Conservation (phyloP, 2,888 invertebrate species). For the Acleris holmiana region DNA sequence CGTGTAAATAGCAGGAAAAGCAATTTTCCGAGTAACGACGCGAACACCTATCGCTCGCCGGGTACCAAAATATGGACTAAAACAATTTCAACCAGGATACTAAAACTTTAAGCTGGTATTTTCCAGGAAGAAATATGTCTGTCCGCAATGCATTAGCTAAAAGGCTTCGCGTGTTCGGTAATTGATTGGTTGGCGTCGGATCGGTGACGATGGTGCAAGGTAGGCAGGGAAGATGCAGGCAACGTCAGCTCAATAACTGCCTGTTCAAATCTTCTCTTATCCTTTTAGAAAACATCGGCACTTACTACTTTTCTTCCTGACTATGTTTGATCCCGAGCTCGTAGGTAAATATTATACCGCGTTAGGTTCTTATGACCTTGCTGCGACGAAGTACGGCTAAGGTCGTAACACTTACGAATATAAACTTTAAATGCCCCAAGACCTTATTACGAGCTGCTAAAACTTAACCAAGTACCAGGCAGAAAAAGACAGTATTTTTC, state of each 20-base stretch:
- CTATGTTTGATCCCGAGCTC: too few species aligned
- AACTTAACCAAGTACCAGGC: too few species aligned
- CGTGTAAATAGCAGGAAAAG: neutral
- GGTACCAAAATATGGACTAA: constrained; percentile 10
- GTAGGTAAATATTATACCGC: too few species aligned
- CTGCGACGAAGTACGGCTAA: too few species aligned
- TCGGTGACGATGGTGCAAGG: constrained; percentile 46
- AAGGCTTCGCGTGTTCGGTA: constrained; percentile 69
- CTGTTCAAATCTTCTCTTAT: too few species aligned
- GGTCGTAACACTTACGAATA: too few species aligned
- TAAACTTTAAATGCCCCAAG: too few species aligned
- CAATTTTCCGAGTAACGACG: neutral
- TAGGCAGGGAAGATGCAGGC: constrained; percentile 16
- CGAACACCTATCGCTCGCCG: neutral
- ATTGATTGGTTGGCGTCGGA: constrained; percentile 60
- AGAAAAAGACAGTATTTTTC: too few species aligned
- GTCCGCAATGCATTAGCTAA: constrained; percentile 55
- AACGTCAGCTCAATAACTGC: neutral
- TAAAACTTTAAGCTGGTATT: constrained; percentile 32
- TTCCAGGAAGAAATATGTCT: constrained; percentile 44
- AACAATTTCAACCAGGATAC: constrained; percentile 25
- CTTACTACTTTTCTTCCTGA: too few species aligned
- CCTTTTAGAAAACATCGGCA: too few species aligned
- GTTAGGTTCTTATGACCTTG: too few species aligned
- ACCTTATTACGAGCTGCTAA: too few species aligned